These are phyloP conservation scores for Raja brachyura DNA, from an alignment of 2,113 vertebrate genomes.

Conservation along the genomic window DNA sequence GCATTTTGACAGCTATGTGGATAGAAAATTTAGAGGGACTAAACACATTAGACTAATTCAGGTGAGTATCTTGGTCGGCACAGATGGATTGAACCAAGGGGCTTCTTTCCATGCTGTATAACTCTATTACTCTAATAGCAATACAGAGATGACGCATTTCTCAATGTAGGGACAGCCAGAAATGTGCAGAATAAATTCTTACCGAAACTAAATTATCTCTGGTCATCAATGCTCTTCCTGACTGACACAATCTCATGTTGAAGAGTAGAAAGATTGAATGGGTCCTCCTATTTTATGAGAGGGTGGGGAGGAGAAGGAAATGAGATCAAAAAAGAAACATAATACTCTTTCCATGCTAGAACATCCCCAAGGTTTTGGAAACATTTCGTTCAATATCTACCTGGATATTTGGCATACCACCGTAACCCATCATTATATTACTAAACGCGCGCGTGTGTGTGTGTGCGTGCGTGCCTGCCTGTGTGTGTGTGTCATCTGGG, in stretches of 20 bases:
- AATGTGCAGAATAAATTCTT: background rate
- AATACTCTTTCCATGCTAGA: background rate
- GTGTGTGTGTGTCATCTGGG: too few species aligned
- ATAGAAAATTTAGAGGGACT: too few species aligned
- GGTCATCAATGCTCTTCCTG: conserved; percentile 22
- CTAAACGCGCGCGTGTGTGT: too few species aligned
- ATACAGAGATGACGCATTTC: background rate
- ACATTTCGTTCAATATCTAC: background rate
- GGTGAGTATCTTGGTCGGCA: too few species aligned
- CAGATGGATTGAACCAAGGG: too few species aligned
- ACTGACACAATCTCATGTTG: background rate
- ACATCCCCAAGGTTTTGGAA: background rate
- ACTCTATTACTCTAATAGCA: background rate
- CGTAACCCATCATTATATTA: too few species aligned
- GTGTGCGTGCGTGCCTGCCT: too few species aligned
- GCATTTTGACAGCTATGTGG: too few species aligned
- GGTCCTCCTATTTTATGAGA: conserved; percentile 17
- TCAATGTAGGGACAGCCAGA: background rate
- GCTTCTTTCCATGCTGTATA: too few species aligned
- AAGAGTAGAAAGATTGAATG: conserved; percentile 24
- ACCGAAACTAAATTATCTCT: conserved; percentile 27
- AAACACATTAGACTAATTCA: too few species aligned
- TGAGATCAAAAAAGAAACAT: background rate
- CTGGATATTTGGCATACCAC: background rate
- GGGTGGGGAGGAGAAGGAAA: background rate